Evolutionary conservation across 1,140 invertebrate species (phyloP).

Genomic region (Schmidtea mediterranea): DNA sequence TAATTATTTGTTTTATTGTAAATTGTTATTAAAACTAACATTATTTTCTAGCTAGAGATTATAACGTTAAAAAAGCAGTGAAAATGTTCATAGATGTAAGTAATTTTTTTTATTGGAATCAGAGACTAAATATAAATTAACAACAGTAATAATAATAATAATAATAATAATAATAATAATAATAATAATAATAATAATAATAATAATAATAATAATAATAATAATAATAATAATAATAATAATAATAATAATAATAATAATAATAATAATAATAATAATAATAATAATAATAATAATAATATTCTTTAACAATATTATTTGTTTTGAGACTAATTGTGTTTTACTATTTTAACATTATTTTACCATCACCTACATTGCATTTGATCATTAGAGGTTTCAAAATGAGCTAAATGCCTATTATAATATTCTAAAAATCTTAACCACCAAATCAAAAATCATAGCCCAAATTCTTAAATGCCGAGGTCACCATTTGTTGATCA

Average conservation of each 20-base stretch:
- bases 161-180: constrained; percentile 13
- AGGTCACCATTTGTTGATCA: too few species aligned
- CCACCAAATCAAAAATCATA: too few species aligned
- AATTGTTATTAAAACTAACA: neutral
- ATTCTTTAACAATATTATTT: too few species aligned
- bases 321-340: too few species aligned
- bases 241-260: neutral
- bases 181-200: neutral
- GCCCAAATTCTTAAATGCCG: too few species aligned
- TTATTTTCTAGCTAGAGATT: constrained; percentile 42
- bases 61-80: constrained; percentile 44
- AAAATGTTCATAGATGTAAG: constrained; percentile 52
- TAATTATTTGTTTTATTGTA: constrained; percentile 26
- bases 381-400: too few species aligned
- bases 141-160: neutral
- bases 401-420: too few species aligned
- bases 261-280: too few species aligned
- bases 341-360: too few species aligned
- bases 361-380: too few species aligned
- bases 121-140: neutral
- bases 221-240: neutral
- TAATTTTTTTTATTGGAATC: constrained; percentile 9
- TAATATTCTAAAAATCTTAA: too few species aligned
- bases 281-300: too few species aligned
- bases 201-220: neutral